These are phyloP conservation scores for Pristionchus mayeri DNA, from an alignment of 2,888 invertebrate species.

Conservation along the genomic window DNA sequence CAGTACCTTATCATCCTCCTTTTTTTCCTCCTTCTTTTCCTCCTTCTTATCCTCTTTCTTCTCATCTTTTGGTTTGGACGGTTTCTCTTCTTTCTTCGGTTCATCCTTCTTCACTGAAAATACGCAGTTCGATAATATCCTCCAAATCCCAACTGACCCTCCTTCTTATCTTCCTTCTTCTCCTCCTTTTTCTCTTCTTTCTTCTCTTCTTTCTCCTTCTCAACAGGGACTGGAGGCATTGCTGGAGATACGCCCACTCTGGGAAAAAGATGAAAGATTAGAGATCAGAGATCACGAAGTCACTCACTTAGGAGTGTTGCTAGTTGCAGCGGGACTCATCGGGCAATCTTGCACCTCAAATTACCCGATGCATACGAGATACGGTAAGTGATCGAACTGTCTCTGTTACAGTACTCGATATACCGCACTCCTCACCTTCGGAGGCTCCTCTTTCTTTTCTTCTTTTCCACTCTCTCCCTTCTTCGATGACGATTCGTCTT, in stretches of 20 bases:
- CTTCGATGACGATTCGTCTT: slow-evolving; percentile 16
- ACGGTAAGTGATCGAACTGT: not conserved
- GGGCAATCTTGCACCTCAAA: not conserved
- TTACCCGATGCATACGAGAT: too few relatives aligned
- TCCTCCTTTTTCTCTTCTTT: not conserved
- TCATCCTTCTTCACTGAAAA: not conserved
- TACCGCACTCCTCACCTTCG: not conserved
- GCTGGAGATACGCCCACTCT: slow-evolving; percentile 18
- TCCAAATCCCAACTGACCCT: not conserved
- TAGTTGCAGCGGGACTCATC: not conserved
- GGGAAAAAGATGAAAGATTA: not conserved
- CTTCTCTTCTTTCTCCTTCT: not conserved
- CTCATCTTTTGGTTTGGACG: not conserved
- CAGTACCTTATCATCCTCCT: not conserved
- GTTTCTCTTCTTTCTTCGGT: not conserved
- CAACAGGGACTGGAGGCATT: not conserved
- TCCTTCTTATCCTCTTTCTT: too few relatives aligned
- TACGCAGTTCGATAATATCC: not conserved
- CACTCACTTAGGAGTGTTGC: slow-evolving; percentile 12
- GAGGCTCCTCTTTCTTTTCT: not conserved
- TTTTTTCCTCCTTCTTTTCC: not conserved
- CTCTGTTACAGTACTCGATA: too few relatives aligned
- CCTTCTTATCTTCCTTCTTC: not conserved
- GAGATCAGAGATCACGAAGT: not conserved
- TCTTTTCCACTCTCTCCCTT: slow-evolving; percentile 25